These are phyloP conservation scores for Macquaria australasica DNA, from an alignment of 2,113 vertebrate genomes.

Conservation along the genomic window DNA sequence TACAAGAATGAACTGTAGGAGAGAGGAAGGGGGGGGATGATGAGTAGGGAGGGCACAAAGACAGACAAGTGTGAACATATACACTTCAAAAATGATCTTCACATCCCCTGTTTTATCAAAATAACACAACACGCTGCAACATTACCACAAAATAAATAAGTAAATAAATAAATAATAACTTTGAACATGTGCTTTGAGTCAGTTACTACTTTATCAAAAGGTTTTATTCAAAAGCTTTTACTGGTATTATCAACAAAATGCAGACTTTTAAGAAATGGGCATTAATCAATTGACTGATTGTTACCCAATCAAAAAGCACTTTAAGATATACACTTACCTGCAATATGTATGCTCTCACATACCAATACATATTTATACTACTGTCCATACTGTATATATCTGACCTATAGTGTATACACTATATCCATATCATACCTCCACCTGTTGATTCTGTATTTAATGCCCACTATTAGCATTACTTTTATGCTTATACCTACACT, in stretches of 20 bases:
- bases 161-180: neutral
- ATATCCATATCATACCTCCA: too few relatives aligned
- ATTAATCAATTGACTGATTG: neutral
- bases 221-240: neutral
- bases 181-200: neutral
- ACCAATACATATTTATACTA: too few relatives aligned
- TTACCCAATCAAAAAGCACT: neutral
- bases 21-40: neutral
- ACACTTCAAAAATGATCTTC: neutral
- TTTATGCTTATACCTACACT: too few relatives aligned
- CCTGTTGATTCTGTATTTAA: too few relatives aligned
- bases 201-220: neutral
- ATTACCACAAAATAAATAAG: neutral
- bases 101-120: neutral
- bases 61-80: conserved; percentile 9
- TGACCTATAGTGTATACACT: too few relatives aligned
- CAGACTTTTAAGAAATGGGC: neutral
- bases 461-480: too few relatives aligned
- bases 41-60: neutral
- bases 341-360: too few relatives aligned
- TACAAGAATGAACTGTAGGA: conserved; percentile 88
- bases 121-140: neutral
- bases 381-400: too few relatives aligned
- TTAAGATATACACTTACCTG: too few relatives aligned
- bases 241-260: neutral